Evolutionary conservation across 2,888 invertebrate species (phyloP), one percentile per base, ranked within the genome.

Genomic region (Petrophora chlorosata): DNA sequence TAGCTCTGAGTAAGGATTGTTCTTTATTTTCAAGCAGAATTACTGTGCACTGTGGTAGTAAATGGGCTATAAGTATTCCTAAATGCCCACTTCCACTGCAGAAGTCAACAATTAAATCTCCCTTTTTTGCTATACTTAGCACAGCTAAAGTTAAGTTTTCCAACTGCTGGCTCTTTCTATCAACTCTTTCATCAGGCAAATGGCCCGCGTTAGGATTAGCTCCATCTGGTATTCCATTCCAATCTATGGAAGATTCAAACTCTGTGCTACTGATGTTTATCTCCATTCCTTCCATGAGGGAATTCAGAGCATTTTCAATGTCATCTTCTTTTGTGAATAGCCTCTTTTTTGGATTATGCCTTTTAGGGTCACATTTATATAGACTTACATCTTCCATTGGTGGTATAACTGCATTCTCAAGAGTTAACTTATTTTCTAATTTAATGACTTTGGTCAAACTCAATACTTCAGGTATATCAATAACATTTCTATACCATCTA

Each of bases 1-100:
- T 92, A 0, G 97, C 98, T 72, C 95, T 91, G 2, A 91, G 79
- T 42, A 98, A 76, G 0, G 98, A 98, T 61, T 94, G 94, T 70
- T 97, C 95, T 80, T 98, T 98, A 73, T 98, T 98, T 79, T 99
- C 98, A 40, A 98, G 87, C 47, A 99, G 87, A 65, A 97, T 92
- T 0, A 98, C 85, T 50, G 92, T 91, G 73, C 96, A 96, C 12
- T 93, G 83, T 0, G 97, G 97, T 35, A 98, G 79, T 25, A 96
- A 85, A 65, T 94, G 90, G 0, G 98, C 98, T 14, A 98, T 73
- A 3, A 98, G 79, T 53, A 98, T 95, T 0, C 98, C 98, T 48
- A 98, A 89, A 82, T 98, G 98, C 0, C 98, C 98, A 65, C 97
- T 95, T 1, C 98, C 98, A 67, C 97, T 95, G 77, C 98, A 98